Conservation (phyloP, 2,113 vertebrate genomes). For the Brachirus orientalis region DNA sequence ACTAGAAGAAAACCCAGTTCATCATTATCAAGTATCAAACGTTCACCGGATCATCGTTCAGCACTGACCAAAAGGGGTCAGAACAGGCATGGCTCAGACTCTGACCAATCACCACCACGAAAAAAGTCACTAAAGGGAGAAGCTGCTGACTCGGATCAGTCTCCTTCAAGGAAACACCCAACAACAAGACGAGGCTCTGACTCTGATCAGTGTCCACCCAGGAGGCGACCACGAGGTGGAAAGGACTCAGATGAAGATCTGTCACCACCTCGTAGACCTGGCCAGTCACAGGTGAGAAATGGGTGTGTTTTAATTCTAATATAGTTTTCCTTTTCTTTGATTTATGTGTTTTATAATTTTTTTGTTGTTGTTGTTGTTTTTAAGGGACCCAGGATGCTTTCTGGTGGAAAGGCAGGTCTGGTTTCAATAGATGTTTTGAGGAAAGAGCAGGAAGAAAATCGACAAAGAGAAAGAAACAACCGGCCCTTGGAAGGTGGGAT, state of each 20-base stretch:
- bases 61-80: no score
- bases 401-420: constrained; percentile 87
- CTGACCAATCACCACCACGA: constrained; percentile 67
- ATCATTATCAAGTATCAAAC: constrained; percentile 42
- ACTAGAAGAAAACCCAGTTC: constrained; percentile 39
- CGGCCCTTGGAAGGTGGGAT: constrained; percentile 86
- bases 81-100: constrained; percentile 53
- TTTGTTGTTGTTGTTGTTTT: constrained; percentile 9
- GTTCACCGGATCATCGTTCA: constrained; percentile 41
- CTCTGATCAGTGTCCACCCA: constrained; percentile 78
- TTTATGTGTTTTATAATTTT: background rate
- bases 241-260: constrained; percentile 69
- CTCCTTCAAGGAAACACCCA: constrained; percentile 63
- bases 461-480: constrained; percentile 79
- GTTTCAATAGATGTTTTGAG: constrained; percentile 85
- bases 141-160: constrained; percentile 66
- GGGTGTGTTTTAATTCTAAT: background rate
- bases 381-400: constrained; percentile 83
- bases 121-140: constrained; percentile 8
- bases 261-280: constrained; percentile 80
- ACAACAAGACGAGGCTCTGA: constrained; percentile 51
- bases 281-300: constrained; percentile 62
- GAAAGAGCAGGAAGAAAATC: constrained; percentile 87
- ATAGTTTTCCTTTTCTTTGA: background rate
- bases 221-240: constrained; percentile 45